These are phyloP conservation scores for Phyllostomus hastatus DNA, from an alignment of 2,113 vertebrate genomes.

Conservation along the genomic window DNA sequence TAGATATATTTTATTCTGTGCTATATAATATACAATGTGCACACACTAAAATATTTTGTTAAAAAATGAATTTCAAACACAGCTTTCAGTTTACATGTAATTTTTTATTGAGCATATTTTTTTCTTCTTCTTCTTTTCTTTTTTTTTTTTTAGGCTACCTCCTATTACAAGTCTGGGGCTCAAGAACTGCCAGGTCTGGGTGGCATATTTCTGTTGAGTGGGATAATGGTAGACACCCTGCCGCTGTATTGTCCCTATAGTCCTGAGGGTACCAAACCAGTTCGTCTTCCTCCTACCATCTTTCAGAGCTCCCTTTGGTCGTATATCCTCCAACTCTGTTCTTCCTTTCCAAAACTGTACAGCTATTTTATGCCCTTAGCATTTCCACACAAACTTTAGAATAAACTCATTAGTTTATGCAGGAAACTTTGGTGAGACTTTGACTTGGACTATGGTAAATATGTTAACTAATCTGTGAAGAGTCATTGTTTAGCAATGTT, in stretches of 20 bases:
- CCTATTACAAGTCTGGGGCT: neutral
- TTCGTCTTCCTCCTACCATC: neutral
- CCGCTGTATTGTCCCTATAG: neutral
- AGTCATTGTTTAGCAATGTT: neutral
- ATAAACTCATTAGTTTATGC: neutral
- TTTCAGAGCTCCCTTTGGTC: neutral
- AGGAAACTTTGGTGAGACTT: neutral
- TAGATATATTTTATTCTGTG: neutral
- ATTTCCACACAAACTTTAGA: neutral
- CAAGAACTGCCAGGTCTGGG: neutral
- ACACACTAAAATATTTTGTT: neutral
- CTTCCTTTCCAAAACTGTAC: neutral
- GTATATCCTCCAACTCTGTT: no score
- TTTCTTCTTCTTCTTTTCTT: neutral
- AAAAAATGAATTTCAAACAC: neutral
- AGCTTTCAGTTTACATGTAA: neutral
- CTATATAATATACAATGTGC: neutral
- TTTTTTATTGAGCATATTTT: neutral
- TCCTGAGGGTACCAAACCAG: neutral
- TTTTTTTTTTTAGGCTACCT: neutral
- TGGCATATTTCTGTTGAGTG: neutral
- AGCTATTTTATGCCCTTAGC: neutral
- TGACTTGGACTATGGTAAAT: neutral
- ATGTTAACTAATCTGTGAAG: neutral
- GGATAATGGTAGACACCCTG: neutral